A percentile compares a stretch with the other conserved stretches of the same genome.
Evolutionary conservation across 1,140 invertebrate species (phyloP).

Genomic region (Lutraria rhynchaena): DNA sequence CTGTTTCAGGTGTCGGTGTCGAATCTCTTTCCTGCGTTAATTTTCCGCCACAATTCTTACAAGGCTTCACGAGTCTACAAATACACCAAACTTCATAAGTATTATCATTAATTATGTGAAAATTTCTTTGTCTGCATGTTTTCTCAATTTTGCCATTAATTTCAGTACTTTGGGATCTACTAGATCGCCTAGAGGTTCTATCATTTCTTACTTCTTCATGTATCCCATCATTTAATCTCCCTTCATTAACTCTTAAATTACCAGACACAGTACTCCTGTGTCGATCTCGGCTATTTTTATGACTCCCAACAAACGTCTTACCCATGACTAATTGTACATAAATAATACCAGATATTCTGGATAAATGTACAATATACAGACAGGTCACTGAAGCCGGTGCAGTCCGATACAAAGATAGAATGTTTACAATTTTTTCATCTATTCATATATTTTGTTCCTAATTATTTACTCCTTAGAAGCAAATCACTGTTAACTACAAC

Average conservation of each 20-base stretch:
- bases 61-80: slow-evolving; percentile 53
- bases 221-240: slow-evolving; percentile 12
- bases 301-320: slow-evolving; percentile 43
- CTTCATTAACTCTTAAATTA: not conserved
- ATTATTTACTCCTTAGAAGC: too few species aligned
- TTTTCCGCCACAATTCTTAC: slow-evolving; percentile 24
- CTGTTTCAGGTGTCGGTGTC: slow-evolving; percentile 33
- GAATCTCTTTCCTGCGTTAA: slow-evolving; percentile 16
- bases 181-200: not conserved
- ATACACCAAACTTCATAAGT: slow-evolving; percentile 59
- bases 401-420: too few species aligned
- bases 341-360: not conserved
- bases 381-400: too few species aligned
- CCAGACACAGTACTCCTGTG: slow-evolving; percentile 1
- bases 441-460: too few species aligned
- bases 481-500: too few species aligned
- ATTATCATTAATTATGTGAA: slow-evolving; percentile 10
- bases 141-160: too few species aligned
- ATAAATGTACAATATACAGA: too few species aligned
- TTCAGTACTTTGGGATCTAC: too few species aligned
- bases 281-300: slow-evolving; percentile 34
- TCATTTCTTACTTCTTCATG: slow-evolving; percentile 10
- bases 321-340: slow-evolving; percentile 16
- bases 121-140: not conserved
- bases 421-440: too few species aligned